Percentiles rank a stretch among this genome's conserved stretches.
Conservation (phyloP, 2,888 invertebrate species). For the Napeogenes inachia region DNA sequence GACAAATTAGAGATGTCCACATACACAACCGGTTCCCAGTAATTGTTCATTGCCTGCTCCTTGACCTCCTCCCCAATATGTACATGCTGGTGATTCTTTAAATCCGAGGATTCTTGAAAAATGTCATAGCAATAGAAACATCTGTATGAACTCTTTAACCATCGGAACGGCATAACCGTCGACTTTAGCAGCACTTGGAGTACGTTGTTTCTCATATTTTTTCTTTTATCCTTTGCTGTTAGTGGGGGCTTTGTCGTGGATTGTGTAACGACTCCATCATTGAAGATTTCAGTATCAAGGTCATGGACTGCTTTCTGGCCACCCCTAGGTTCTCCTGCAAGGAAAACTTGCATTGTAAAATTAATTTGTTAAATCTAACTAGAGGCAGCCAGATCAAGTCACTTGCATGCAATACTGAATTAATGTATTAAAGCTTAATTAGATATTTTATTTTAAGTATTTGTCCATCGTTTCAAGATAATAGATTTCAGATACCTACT, state of each 20-base stretch:
- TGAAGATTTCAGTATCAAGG: constrained; percentile 20
- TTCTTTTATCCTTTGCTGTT: constrained; percentile 53
- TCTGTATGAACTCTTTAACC: constrained; percentile 68
- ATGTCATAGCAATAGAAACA: constrained; percentile 73
- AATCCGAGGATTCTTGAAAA: constrained; percentile 59
- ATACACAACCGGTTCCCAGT: constrained; percentile 66
- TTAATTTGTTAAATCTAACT: constrained; percentile 27
- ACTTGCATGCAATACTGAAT: constrained; percentile 21
- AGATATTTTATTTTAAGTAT: no score
- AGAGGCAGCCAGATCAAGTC: constrained; percentile 50
- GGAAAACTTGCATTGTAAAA: constrained; percentile 48
- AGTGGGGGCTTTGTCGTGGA: constrained; percentile 30
- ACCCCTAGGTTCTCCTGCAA: constrained; percentile 67
- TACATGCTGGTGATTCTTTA: constrained; percentile 54
- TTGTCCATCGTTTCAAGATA: no score
- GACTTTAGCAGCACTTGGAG: constrained; percentile 58
- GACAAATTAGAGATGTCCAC: constrained; percentile 56
- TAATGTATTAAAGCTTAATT: background rate
- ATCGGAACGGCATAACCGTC: constrained; percentile 65
- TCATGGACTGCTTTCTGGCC: constrained; percentile 47
- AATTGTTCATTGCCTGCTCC: constrained; percentile 61
- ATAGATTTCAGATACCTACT: no score
- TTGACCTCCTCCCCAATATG: constrained; percentile 54
- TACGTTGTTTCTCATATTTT: constrained; percentile 60
- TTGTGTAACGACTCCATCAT: constrained; percentile 18